Evolutionary conservation across 2,113 vertebrate species (phyloP).

Genomic region (Ictalurus punctatus): DNA sequence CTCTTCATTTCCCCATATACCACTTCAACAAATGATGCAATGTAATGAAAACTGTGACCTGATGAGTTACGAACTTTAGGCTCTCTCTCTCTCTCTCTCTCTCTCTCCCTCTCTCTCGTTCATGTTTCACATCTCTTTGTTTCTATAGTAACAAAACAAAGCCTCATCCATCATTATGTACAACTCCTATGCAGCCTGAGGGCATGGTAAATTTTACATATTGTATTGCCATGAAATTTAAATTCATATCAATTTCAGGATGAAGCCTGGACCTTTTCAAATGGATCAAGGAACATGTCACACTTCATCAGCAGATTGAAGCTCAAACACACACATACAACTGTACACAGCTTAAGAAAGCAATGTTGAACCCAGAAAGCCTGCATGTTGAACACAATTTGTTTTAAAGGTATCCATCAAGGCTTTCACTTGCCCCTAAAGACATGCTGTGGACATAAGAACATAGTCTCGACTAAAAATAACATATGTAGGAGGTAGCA

Average conservation of each 20-base stretch:
- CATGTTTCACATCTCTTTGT: conserved; percentile 1
- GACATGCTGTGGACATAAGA: conserved; percentile 1
- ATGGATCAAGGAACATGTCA: not conserved
- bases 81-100: conserved; percentile 4
- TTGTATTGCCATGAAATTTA: conserved; percentile 20
- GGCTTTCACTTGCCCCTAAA: not conserved
- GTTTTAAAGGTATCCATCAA: not conserved
- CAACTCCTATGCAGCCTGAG: not conserved
- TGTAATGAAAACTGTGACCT: conserved; percentile 27
- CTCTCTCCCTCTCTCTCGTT: conserved; percentile 6
- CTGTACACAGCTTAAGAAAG: conserved; percentile 6
- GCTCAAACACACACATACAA: not conserved
- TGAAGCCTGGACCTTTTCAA: conserved; percentile 1
- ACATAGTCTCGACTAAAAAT: conserved; percentile 25
- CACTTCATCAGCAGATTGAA: not conserved
- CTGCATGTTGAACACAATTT: not conserved
- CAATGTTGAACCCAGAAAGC: not conserved
- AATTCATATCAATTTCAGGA: conserved; percentile 21
- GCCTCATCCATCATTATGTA: not conserved
- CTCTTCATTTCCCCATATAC: not conserved
- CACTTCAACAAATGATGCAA: conserved; percentile 28
- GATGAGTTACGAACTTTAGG: conserved; percentile 4
- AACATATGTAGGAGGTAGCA: conserved; percentile 20
- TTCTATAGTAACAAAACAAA: conserved; percentile 50
- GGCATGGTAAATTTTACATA: not conserved